Evolutionary conservation across 1,140 invertebrate species (phyloP), one percentile per base, ranked within the genome.

Genomic region (Acyrthosiphon pisum): DNA sequence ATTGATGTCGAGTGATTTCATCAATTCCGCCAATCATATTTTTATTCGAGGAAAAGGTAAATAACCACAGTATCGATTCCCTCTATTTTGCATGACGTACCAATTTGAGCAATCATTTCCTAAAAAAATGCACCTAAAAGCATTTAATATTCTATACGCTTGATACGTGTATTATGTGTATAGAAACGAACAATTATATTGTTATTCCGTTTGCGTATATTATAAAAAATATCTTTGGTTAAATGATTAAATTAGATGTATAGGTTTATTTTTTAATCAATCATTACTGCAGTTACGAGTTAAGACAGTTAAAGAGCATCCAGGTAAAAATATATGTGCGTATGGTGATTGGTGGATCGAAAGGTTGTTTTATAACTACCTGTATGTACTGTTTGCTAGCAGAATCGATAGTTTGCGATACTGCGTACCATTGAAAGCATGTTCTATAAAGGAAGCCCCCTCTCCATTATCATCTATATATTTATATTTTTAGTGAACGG

Each of bases 41-140:
- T 68, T 14, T 68, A 30, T 4, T 68, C 2, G 60, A 68, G 0
- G 9, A 68, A 68, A 11, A 14, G 60, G 30, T 30, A 53, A 53
- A n/a, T 76, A 0, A 14, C 1, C 0, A 14, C 6, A 76, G 14
- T 76, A n/a, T n/a, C 14, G 14, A 18, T n/a, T 76, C 3, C 20
- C 3, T 23, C 6, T 76, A 6, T n/a, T 68, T 53, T 53, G 50
- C 50, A 30, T 60, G n/a, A n/a, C n/a, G 11, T 23, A 56, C 22
- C 22, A 23, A 23, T 56, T 60, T 60, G 56, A 30, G 30, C 30
- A 26, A 30, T 30, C 9, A 11, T 30, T 60, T 60, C 8, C 56
- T 26, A 60, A 60, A 60, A 37, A 26, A 26, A 56, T 8, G 26
- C 23, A 56, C 6, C 0, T 60, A 11, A 11, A 30, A 0, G 44